phyloP scores from a whole-genome alignment of 2,888 invertebrate species.

The Ophion obscuratus region DNA sequence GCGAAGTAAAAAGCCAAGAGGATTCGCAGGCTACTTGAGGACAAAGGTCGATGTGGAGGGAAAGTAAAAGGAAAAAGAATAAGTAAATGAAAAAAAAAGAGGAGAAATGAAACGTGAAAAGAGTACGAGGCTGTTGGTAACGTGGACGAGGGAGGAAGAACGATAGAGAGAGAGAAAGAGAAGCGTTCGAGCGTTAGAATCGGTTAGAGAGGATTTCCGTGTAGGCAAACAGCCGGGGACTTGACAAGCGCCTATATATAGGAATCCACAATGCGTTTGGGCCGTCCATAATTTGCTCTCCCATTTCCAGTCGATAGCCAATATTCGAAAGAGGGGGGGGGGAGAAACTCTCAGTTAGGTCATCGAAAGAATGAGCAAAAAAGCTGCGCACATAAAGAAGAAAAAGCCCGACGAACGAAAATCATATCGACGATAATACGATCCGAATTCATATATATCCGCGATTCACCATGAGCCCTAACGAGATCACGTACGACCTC shows the following conservation, averaged over 20 bases:
- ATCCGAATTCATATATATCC: constrained; percentile 29
- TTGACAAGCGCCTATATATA: constrained; percentile 38
- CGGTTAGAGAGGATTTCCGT: constrained; percentile 84
- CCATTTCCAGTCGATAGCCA: constrained; percentile 60
- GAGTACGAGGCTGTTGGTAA: constrained; percentile 39
- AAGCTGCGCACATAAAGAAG: background rate
- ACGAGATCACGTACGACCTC: constrained; percentile 54
- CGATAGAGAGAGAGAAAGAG: constrained; percentile 23
- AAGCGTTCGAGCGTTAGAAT: constrained; percentile 80
- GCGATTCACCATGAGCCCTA: constrained; percentile 2
- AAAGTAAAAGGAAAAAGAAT: constrained; percentile 12
- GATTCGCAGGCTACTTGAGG: background rate
- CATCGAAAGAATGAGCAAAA: background rate
- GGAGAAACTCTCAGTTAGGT: background rate
- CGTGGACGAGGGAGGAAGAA: constrained; percentile 13
- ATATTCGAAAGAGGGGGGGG: background rate
- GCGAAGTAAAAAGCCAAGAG: constrained; percentile 17
- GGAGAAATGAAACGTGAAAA: constrained; percentile 25
- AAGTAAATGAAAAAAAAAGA: constrained; percentile 18
- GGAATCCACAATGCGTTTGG: constrained; percentile 41
- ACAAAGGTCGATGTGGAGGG: background rate
- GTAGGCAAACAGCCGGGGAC: constrained; percentile 82
- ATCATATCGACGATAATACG: constrained; percentile 40
- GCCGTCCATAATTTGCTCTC: constrained; percentile 47
- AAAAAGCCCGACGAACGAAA: constrained; percentile 8